These are phyloP conservation scores for Darevskia nairensis DNA, from an alignment of 2,797 vertebrate genomes.

Conservation along the genomic window DNA sequence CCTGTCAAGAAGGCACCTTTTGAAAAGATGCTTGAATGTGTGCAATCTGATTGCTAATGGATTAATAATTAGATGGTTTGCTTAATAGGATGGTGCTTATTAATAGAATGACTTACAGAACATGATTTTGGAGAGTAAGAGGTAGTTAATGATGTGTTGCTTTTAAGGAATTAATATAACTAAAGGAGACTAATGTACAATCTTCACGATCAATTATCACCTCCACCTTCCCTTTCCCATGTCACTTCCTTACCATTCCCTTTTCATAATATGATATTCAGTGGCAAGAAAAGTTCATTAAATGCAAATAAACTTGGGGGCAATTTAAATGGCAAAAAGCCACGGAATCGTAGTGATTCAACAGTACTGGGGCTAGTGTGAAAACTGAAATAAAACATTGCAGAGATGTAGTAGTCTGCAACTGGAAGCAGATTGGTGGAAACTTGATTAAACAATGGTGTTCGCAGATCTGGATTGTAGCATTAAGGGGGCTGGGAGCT, in stretches of 20 bases:
- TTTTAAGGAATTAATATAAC: constrained; percentile 12
- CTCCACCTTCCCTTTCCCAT: rapidly evolving
- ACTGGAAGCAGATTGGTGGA: too few relatives aligned
- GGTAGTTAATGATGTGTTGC: constrained; percentile 41
- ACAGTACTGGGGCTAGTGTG: background rate
- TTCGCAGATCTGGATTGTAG: too few relatives aligned
- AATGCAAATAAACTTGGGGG: background rate
- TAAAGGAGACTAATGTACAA: background rate
- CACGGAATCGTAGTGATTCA: background rate
- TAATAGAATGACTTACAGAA: constrained; percentile 48
- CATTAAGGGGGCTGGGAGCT: too few relatives aligned
- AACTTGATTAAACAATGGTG: too few relatives aligned
- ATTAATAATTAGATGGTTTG: constrained; percentile 52
- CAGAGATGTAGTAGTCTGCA: background rate
- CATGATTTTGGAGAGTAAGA: constrained; percentile 9
- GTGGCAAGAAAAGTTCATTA: too few relatives aligned
- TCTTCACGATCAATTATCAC: background rate
- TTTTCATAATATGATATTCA: background rate
- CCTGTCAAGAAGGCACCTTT: constrained; percentile 29
- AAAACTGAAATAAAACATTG: background rate
- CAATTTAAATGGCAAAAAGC: background rate
- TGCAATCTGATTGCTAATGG: constrained; percentile 57
- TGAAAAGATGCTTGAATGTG: constrained; percentile 26
- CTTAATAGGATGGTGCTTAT: constrained; percentile 43
- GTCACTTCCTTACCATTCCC: too few relatives aligned